These are phyloP conservation scores for Brachymystax lenok DNA, from an alignment of 2,797 vertebrate genomes.

Conservation along the genomic window DNA sequence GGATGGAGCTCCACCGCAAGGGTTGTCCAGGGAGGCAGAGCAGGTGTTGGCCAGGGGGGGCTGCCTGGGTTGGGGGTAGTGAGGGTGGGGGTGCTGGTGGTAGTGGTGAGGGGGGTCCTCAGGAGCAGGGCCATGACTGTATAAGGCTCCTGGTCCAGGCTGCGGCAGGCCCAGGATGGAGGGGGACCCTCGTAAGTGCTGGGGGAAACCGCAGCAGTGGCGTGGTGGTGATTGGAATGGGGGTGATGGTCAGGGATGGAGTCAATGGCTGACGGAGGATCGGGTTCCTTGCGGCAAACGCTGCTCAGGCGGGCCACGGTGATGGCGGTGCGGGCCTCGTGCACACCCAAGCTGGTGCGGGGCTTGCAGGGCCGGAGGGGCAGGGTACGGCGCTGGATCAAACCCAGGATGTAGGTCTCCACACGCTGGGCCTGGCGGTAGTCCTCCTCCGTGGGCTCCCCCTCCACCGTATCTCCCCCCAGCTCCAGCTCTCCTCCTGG, in stretches of 20 bases:
- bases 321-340: conserved; percentile 30
- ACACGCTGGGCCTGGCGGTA: conserved; percentile 63
- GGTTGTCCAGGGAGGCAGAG: conserved; percentile 61
- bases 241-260: conserved; percentile 39
- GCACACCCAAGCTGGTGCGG: conserved; percentile 35
- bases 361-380: conserved; percentile 75
- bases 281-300: conserved; percentile 71
- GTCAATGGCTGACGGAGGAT: conserved; percentile 39
- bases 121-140: conserved; percentile 6
- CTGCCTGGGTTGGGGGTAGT: conserved; percentile 47
- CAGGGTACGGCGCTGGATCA: conserved; percentile 78
- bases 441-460: conserved; percentile 52
- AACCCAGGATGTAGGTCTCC: conserved; percentile 81
- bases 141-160: conserved; percentile 32
- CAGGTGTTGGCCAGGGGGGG: conserved; percentile 33
- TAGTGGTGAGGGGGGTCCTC: conserved; percentile 36
- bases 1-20: conserved; percentile 47
- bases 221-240: conserved; percentile 30
- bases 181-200: conserved; percentile 45
- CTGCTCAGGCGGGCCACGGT: conserved; percentile 74
- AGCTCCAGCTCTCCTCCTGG: not conserved
- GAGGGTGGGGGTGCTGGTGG: conserved; percentile 47
- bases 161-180: conserved; percentile 46
- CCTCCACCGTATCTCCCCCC: conserved; percentile 26
- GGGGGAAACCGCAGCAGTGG: conserved; percentile 13